Percentiles rank a stretch among this genome's conserved stretches.
phyloP scores from a whole-genome alignment of 1,140 invertebrate genomes.

The Drosophila parabipectinata region DNA sequence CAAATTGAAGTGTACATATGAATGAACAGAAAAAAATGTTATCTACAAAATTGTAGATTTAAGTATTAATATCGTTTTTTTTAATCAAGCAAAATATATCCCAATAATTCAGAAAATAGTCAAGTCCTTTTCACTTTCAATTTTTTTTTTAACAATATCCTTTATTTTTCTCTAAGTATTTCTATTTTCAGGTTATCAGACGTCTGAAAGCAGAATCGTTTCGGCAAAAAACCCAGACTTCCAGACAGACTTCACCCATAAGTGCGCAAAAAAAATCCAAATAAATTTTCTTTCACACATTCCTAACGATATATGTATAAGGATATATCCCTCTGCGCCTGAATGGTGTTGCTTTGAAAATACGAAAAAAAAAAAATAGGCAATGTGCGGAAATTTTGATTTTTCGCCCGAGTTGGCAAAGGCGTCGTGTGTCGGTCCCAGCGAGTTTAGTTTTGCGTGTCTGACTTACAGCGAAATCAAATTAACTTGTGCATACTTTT shows the following conservation, averaged over 20 bases:
- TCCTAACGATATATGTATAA: not conserved
- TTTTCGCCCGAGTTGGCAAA: conserved; percentile 77
- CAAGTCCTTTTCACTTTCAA: no score
- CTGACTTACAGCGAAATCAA: conserved; percentile 73
- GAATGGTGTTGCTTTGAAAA: conserved; percentile 40
- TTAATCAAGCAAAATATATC: no score
- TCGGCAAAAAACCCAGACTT: conserved; percentile 28
- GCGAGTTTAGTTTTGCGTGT: conserved; percentile 54
- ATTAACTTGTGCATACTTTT: conserved; percentile 76
- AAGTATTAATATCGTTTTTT: not conserved
- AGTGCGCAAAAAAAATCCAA: conserved; percentile 42
- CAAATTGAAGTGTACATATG: conserved; percentile 1
- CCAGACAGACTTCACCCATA: conserved; percentile 20
- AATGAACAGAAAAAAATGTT: not conserved
- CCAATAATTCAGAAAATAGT: no score
- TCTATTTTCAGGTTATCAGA: conserved; percentile 25
- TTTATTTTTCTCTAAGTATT: not conserved
- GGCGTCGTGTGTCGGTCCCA: conserved; percentile 19
- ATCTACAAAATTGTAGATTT: not conserved
- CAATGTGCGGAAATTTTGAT: conserved; percentile 81
- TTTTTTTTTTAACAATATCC: no score
- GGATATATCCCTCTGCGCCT: not conserved
- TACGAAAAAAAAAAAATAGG: conserved; percentile 55
- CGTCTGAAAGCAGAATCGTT: conserved; percentile 34
- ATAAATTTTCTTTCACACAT: conserved; percentile 48